Percentiles rank a stretch among this genome's conserved stretches.
These are phyloP conservation scores for Papilio gigon DNA, from an alignment of 2,888 invertebrate genomes.

Conservation along the genomic window DNA sequence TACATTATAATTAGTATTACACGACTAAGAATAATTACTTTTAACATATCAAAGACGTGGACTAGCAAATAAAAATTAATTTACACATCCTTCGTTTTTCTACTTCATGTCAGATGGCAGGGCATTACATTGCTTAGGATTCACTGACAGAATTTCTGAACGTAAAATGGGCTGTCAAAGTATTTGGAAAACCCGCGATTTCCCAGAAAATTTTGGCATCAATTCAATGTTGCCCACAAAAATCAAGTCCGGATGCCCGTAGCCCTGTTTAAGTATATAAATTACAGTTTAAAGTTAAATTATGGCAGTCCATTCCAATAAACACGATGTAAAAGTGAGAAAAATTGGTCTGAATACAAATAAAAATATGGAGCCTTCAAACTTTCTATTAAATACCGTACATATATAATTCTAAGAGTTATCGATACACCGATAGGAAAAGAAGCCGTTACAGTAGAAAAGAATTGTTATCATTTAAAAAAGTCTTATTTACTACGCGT, in stretches of 20 bases:
- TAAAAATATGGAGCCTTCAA: constrained; percentile 60
- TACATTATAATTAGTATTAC: constrained; percentile 82
- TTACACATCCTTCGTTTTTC: constrained; percentile 58
- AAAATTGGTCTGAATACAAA: constrained; percentile 79
- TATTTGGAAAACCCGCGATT: constrained; percentile 16
- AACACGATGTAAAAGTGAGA: constrained; percentile 75
- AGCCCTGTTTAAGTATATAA: constrained; percentile 50
- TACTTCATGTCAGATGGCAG: constrained; percentile 46
- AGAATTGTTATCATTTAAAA: constrained; percentile 71
- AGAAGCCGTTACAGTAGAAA: constrained; percentile 78
- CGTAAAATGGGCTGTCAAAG: neutral
- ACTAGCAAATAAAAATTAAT: constrained; percentile 81
- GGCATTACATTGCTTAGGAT: constrained; percentile 44
- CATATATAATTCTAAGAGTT: constrained; percentile 60
- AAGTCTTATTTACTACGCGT: constrained; percentile 71
- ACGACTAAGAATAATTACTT: constrained; percentile 80
- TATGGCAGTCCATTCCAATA: constrained; percentile 78
- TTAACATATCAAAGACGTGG: constrained; percentile 79
- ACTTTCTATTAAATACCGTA: constrained; percentile 67
- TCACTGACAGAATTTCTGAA: constrained; percentile 34
- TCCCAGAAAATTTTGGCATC: neutral
- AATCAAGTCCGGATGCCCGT: constrained; percentile 43
- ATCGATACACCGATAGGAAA: constrained; percentile 72
- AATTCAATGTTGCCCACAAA: constrained; percentile 17
- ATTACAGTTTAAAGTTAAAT: constrained; percentile 68